Evolutionary conservation across 2,888 invertebrate species (phyloP), one percentile per base, ranked within the genome.

Genomic region (Tipula lateralis): DNA sequence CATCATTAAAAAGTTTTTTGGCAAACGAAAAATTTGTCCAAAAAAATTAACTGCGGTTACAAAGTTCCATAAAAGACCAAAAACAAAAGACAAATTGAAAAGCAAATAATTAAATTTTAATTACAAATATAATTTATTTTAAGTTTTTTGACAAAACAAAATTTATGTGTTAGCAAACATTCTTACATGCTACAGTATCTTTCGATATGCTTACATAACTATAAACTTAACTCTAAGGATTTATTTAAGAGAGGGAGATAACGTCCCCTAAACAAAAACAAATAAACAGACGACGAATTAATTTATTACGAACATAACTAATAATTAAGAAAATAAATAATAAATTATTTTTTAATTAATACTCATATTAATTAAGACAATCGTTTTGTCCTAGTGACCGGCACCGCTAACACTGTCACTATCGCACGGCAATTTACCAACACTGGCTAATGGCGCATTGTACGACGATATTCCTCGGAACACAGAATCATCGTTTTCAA

Each of bases 391-490:
- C 1, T 19, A 66, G 19, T 66, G 66, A 24, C 66, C 66, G n/a
- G 4, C n/a, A 44, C 44, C 44, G 66, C 66, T 66, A 66, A 66
- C 66, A 24, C 66, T 66, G 19, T 83, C 44, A 50, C 84, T 44
- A n/a, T 84, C 84, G 13, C 84, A 44, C 30, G 44, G 29, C 16
- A 84, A 30, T 44, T 44, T 44, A n/a, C 84, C 84, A 29, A 84
- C 16, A 50, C 84, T 84, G 7, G 9, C 50, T 32, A 84, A 50
- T n/a, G 84, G 84, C 19, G 30, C 84, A 84, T 50, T 44, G 16
- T 84, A 84, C n/a, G 84, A 84, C 29, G 84, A 29, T 16, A 50
- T 3, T 7, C 84, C 84, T 29, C 16, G 13, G 16, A 44, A 84
- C 16, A 50, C 16, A 5, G 32, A n/a, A 34, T 34, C 34, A n/a